These are phyloP conservation scores for Oenanthe oenanthe DNA, from an alignment of 2,113 vertebrate species.

Conservation along the genomic window DNA sequence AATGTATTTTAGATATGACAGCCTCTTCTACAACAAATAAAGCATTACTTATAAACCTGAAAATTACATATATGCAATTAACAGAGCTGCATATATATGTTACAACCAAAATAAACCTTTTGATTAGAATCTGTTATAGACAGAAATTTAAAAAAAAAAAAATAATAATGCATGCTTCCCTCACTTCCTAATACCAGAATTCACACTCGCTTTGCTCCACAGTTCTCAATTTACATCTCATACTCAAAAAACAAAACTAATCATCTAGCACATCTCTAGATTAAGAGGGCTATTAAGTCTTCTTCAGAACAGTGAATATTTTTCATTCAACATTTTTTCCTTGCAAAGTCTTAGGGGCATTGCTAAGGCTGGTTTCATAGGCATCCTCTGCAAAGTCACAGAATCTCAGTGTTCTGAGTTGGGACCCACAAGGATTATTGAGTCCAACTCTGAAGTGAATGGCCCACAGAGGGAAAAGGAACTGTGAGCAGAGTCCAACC, in stretches of 20 bases:
- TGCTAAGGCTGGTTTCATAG: not conserved
- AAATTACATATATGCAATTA: not conserved
- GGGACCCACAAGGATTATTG: not conserved
- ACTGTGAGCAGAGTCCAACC: not conserved
- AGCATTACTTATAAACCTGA: not conserved
- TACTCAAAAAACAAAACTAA: not conserved
- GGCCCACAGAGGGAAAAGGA: not conserved
- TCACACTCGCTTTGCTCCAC: not conserved
- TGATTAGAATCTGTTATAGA: not conserved
- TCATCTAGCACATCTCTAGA: not conserved
- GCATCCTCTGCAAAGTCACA: not conserved
- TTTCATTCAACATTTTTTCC: not conserved
- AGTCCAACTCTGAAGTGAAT: not conserved
- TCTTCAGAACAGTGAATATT: not conserved
- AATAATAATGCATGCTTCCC: not conserved
- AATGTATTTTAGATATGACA: not conserved
- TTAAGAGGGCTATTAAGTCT: not conserved
- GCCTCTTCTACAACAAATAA: not conserved
- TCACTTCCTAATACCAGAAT: not conserved
- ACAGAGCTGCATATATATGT: not conserved
- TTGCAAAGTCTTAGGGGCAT: not conserved
- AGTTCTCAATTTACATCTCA: not conserved
- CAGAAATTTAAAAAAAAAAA: not conserved
- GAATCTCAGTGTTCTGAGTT: not conserved
- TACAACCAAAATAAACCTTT: not conserved